Evolutionary conservation across 35 echinoderm and acorn worm species (phyloP).

Genomic region (Amphiura filiformis): DNA sequence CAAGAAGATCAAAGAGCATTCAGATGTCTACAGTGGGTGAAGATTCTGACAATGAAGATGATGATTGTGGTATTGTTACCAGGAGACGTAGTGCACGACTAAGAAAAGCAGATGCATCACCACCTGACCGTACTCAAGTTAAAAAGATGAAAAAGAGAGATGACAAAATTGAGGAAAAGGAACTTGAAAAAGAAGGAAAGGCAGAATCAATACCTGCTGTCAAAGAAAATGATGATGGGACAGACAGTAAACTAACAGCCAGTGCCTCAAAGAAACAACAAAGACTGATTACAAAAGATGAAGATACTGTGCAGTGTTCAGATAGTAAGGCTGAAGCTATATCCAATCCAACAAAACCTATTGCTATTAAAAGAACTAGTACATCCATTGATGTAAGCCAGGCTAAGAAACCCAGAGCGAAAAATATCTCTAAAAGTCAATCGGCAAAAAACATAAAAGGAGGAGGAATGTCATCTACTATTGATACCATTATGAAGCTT

Average conservation of each 20-base stretch:
- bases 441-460: not conserved
- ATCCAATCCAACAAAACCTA: no score
- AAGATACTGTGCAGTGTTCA: no score
- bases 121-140: not conserved
- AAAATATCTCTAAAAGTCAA: not conserved
- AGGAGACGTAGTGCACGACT: slow-evolving; percentile 8
- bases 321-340: no score
- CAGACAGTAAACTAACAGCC: no score
- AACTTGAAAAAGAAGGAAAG: not conserved
- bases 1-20: not conserved
- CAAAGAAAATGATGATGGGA: no score
- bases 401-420: no score
- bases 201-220: not conserved
- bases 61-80: not conserved
- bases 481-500: slow-evolving; percentile 55
- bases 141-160: not conserved
- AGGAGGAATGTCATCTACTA: slow-evolving; percentile 26
- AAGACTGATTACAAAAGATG: no score
- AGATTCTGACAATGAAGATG: not conserved
- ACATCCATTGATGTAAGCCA: no score
- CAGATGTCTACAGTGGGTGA: not conserved
- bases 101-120: not conserved
- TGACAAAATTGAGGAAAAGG: slow-evolving; percentile 4
- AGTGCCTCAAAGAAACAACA: no score
- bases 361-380: no score